Percentiles rank a stretch among this genome's conserved stretches.
These are phyloP conservation scores for Bombus impatiens DNA, from an alignment of 1,140 invertebrate genomes.

Conservation along the genomic window DNA sequence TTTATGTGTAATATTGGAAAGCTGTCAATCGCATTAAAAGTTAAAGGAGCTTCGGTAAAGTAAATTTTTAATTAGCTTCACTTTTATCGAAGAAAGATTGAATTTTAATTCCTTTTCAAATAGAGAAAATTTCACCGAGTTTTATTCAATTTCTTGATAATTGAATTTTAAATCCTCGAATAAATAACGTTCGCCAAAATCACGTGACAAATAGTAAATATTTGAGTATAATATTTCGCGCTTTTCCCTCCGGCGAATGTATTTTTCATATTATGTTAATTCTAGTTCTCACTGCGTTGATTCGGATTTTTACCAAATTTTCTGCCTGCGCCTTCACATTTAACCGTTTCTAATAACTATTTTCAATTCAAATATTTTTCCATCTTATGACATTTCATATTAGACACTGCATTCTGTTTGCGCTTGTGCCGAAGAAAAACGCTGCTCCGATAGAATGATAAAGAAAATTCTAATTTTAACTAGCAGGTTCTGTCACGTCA, in stretches of 20 bases:
- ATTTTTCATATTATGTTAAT: conserved; percentile 23
- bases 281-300: background rate
- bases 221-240: background rate
- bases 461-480: no score
- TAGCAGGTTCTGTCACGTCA: no score
- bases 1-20: background rate
- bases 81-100: background rate
- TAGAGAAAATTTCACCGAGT: background rate
- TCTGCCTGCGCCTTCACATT: background rate
- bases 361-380: background rate
- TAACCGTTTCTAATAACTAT: background rate
- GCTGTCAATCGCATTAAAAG: background rate
- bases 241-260: background rate
- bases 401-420: background rate
- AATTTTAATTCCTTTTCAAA: background rate
- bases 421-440: background rate
- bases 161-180: conserved; percentile 4
- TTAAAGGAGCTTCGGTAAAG: background rate
- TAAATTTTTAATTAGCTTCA: background rate
- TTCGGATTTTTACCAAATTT: background rate
- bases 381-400: no score
- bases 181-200: background rate
- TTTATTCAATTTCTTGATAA: background rate
- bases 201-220: background rate
- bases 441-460: no score